Percentiles rank a stretch among this genome's conserved stretches.
phyloP scores from a whole-genome alignment of 2,888 invertebrate genomes.

The Melipona beecheii region DNA sequence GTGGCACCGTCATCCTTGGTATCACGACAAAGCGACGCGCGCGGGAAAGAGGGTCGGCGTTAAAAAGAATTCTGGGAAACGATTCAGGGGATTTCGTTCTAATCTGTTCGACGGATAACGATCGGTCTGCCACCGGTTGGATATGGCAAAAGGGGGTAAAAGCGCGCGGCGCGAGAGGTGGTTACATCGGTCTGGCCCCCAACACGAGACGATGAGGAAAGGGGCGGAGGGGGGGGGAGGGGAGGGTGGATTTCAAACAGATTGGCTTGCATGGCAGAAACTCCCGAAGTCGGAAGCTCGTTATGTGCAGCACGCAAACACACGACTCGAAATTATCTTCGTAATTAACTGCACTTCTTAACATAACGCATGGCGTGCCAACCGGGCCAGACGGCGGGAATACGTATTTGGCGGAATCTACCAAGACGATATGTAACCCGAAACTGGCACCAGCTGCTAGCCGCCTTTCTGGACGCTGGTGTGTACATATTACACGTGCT shows the following conservation, averaged over 20 bases:
- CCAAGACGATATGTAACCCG: slow-evolving; percentile 81
- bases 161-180: slow-evolving; percentile 38
- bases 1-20: neutral
- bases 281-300: slow-evolving; percentile 79
- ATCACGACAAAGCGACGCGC: neutral
- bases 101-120: slow-evolving; percentile 68
- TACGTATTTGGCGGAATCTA: slow-evolving; percentile 78
- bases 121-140: slow-evolving; percentile 57
- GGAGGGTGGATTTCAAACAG: slow-evolving; percentile 68
- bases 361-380: slow-evolving; percentile 83
- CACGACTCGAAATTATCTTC: slow-evolving; percentile 83
- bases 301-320: slow-evolving; percentile 83
- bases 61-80: slow-evolving; percentile 51
- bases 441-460: slow-evolving; percentile 79
- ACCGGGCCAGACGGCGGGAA: slow-evolving; percentile 79
- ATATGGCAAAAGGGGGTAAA: slow-evolving; percentile 48
- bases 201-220: slow-evolving; percentile 24
- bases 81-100: slow-evolving; percentile 64
- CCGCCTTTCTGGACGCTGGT: slow-evolving; percentile 55
- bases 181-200: neutral
- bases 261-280: slow-evolving; percentile 79
- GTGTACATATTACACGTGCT: slow-evolving; percentile 54
- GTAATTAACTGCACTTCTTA: slow-evolving; percentile 84
- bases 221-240: too few species aligned
- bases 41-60: neutral